A percentile compares a stretch with the other conserved stretches of the same genome.
Evolutionary conservation across 2,888 invertebrate genomes (phyloP).

Genomic region (Cephalotes varians): DNA sequence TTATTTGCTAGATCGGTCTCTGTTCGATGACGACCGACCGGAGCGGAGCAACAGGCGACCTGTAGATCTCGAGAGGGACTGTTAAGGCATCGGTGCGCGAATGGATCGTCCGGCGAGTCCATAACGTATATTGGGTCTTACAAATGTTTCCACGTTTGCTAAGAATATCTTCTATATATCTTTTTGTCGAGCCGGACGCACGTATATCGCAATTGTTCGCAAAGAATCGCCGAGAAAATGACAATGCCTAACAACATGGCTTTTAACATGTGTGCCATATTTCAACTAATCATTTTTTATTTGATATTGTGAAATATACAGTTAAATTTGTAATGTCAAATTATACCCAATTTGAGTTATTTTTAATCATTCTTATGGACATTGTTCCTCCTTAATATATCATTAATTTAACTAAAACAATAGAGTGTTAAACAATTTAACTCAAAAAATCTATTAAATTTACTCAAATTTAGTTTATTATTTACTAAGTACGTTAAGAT

Average conservation of each 20-base stretch:
- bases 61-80: slow-evolving; percentile 32
- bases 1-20: slow-evolving; percentile 35
- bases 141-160: background rate
- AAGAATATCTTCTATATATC: background rate
- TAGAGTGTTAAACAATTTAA: too few species aligned
- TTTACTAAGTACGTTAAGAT: too few species aligned
- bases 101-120: background rate
- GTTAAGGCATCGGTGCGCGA: background rate
- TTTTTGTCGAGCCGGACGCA: background rate
- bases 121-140: background rate
- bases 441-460: too few species aligned
- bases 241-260: background rate
- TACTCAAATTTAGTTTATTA: too few species aligned
- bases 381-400: too few species aligned
- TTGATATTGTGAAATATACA: background rate
- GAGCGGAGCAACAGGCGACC: slow-evolving; percentile 57
- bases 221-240: background rate
- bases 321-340: too few species aligned
- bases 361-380: too few species aligned
- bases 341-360: too few species aligned
- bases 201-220: background rate
- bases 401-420: too few species aligned
- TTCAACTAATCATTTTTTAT: background rate
- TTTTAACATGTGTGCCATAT: background rate
- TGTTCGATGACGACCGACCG: slow-evolving; percentile 13